phyloP scores from a whole-genome alignment of 1,140 invertebrate genomes.

The Trichonephila clavipes region DNA sequence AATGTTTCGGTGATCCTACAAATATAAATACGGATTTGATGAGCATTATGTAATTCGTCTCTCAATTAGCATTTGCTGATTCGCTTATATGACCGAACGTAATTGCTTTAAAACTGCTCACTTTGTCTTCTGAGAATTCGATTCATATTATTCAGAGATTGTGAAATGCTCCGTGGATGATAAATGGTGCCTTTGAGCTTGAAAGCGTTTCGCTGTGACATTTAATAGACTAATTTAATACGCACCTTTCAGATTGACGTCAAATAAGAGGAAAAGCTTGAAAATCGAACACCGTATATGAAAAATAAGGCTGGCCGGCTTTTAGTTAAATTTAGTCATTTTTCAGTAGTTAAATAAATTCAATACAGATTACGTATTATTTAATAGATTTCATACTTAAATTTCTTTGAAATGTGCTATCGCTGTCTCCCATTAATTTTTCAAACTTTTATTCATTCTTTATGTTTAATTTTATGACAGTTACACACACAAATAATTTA shows the following conservation, averaged over 20 bases:
- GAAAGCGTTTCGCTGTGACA: background rate
- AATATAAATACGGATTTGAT: constrained; percentile 50
- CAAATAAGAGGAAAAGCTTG: background rate
- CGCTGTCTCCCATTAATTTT: no score
- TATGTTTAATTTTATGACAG: no score
- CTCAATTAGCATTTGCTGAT: constrained; percentile 70
- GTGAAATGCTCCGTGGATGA: constrained; percentile 19
- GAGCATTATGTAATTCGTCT: constrained; percentile 49
- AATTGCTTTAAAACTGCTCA: constrained; percentile 68
- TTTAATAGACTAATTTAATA: constrained; percentile 39
- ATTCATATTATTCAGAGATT: constrained; percentile 46
- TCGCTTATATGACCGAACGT: constrained; percentile 34
- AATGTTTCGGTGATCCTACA: constrained; percentile 17
- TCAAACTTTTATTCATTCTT: no score
- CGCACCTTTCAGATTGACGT: background rate
- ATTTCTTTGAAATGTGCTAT: no score
- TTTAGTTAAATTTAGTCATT: background rate
- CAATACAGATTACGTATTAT: background rate
- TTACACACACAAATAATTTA: no score
- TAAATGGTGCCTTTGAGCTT: constrained; percentile 39
- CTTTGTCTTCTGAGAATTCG: constrained; percentile 50
- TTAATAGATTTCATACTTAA: no score
- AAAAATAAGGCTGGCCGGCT: background rate
- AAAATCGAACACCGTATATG: background rate
- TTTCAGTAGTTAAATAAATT: background rate